Evolutionary conservation across 2,888 invertebrate species (phyloP).

Genomic region (Empis stercorea): DNA sequence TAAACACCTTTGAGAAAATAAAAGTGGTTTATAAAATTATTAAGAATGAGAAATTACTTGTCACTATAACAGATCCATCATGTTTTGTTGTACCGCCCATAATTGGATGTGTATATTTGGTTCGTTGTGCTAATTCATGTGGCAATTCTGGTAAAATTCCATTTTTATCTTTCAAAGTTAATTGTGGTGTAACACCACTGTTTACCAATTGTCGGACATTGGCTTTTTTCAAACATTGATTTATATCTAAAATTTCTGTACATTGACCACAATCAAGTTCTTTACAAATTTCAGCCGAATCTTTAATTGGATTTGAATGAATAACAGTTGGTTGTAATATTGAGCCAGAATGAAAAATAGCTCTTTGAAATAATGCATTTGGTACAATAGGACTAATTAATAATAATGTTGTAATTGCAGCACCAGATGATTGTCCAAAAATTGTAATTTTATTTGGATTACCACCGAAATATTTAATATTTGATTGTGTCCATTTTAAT

Average conservation of each 20-base stretch:
- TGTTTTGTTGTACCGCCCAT: conserved; percentile 38
- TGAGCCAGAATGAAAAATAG: conserved; percentile 36
- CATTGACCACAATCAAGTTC: conserved; percentile 19
- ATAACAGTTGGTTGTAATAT: conserved; percentile 33
- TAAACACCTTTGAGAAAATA: background rate
- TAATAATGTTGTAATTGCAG: conserved; percentile 29
- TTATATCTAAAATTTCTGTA: conserved; percentile 16
- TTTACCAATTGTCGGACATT: conserved; percentile 21
- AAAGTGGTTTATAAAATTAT: too few relatives aligned
- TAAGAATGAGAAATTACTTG: too few relatives aligned
- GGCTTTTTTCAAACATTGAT: conserved; percentile 21
- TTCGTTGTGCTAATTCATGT: conserved; percentile 11
- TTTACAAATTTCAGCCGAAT: conserved; percentile 20
- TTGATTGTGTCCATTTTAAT: conserved; percentile 33
- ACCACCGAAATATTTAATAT: conserved; percentile 35
- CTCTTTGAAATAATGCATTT: conserved; percentile 28
- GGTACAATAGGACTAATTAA: conserved; percentile 25
- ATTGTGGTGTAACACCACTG: conserved; percentile 15
- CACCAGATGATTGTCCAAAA: conserved; percentile 37
- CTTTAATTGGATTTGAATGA: conserved; percentile 22
- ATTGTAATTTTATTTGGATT: conserved; percentile 32
- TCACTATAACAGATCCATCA: conserved; percentile 26
- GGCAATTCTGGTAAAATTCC: conserved; percentile 20
- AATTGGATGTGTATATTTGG: conserved; percentile 21
- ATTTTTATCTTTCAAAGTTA: conserved; percentile 20